Base-by-base conservation (phyloP, 2,797 vertebrate genomes). In the Lagocephalus sceleratus region DNA sequence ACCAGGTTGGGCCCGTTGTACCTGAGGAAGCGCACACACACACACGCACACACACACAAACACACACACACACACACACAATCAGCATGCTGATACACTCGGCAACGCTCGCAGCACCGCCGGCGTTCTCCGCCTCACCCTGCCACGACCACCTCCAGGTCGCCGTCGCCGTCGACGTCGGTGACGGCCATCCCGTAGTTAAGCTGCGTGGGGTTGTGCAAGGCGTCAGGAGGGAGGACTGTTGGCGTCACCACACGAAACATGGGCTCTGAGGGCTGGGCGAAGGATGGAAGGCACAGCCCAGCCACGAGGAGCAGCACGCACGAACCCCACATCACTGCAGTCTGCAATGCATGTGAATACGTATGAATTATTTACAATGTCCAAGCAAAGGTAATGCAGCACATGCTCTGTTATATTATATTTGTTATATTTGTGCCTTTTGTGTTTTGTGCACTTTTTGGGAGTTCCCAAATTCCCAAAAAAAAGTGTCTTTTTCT, bases 101-200 rank as follows among this genome's bases (percentile, higher is more conserved):
- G 21, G 9, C 15, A 6, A 51, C 8, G 2, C 3, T 6, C 5
- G 23, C 20, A 10, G 1, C 12, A 16, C 5, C 1, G 2, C 7
- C 14, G 20, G 40, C 1, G 40, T 43, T 32, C 47, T 39, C 21
- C 46, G n/a, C 3, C 93, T 88, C 77, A 96, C 94, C 95, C 95
- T 0, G 97, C 94, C n/a, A 98, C 91, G 17, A 97, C 91, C 60
- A 88, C 85, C 77, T 98, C 94, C 0, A 98, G 91, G 78, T 92
- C 90, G 11, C 95, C 94, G 0, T 96, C 94, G 0, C 90, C 92
- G 68, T 98, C 95, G 78, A 97, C 93, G 20, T 98, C 95, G 0
- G 95, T 97, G 35, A 97, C 85, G 0, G 95, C 95, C 90, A 98
- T 93, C 0, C 95, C 95, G 0, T 98, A 98, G 86, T 97, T 98